Conservation (phyloP, 2,888 invertebrate genomes). For the Sinohyriopsis cumingii region DNA sequence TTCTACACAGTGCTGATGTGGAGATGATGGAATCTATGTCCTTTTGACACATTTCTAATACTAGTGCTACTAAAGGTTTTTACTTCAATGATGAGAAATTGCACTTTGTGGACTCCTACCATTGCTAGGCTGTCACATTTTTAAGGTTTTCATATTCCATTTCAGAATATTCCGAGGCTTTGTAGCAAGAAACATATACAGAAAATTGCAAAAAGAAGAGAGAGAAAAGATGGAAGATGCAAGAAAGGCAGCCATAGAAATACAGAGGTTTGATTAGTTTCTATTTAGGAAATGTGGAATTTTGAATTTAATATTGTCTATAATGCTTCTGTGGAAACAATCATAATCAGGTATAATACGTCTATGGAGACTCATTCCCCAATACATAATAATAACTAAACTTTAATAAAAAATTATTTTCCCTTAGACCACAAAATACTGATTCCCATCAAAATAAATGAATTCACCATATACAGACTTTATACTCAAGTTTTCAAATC, state of each 20-base stretch:
- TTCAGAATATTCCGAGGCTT: conserved; percentile 65
- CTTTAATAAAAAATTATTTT: neutral
- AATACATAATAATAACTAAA: neutral
- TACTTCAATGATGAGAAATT: no score
- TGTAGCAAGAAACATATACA: conserved; percentile 62
- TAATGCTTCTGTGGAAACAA: no score
- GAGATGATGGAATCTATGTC: no score
- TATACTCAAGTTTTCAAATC: no score
- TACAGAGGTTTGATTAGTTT: conserved; percentile 50
- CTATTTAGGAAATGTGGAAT: neutral
- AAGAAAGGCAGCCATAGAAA: conserved; percentile 54
- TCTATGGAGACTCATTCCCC: neutral
- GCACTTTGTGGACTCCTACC: neutral
- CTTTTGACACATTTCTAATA: no score
- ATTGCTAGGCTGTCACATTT: neutral
- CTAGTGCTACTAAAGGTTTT: no score
- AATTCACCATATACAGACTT: no score
- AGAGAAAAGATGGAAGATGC: conserved; percentile 53
- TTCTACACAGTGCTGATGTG: no score
- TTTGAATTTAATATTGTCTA: neutral
- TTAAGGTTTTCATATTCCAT: neutral
- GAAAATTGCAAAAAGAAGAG: conserved; percentile 55
- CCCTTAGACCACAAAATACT: no score
- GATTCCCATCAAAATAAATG: no score
- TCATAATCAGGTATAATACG: no score